These are phyloP conservation scores for Neosalanx taihuensis DNA, from an alignment of 2,797 vertebrate species.

Conservation along the genomic window DNA sequence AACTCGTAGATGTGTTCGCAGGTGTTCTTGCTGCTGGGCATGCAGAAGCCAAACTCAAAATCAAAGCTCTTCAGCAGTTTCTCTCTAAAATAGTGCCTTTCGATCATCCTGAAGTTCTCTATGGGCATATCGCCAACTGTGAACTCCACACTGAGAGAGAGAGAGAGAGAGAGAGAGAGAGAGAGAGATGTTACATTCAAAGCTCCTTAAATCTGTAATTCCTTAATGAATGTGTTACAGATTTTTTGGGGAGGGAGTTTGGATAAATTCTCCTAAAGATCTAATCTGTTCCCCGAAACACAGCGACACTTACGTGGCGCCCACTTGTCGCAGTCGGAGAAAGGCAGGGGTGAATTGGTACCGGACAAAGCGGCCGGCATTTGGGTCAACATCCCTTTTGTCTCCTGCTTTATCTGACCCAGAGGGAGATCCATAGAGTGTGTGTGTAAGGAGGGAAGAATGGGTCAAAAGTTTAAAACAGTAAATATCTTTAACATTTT, in stretches of 20 bases:
- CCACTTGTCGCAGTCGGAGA: constrained; percentile 90
- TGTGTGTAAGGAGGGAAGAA: constrained; percentile 39
- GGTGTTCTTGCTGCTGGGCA: constrained; percentile 97
- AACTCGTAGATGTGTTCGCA: constrained; percentile 99
- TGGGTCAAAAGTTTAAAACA: background rate
- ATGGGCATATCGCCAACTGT: constrained; percentile 94
- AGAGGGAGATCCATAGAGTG: constrained; percentile 22
- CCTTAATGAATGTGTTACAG: background rate
- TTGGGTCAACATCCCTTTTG: constrained; percentile 87
- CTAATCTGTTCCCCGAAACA: background rate
- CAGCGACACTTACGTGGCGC: constrained; percentile 89
- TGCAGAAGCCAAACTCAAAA: constrained; percentile 98
- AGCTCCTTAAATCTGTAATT: background rate
- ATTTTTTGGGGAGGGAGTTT: background rate
- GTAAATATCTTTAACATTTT: background rate
- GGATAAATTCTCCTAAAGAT: background rate
- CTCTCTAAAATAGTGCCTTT: constrained; percentile 96
- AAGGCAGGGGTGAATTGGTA: constrained; percentile 98
- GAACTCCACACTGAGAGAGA: constrained; percentile 86
- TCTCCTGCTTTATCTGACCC: constrained; percentile 81
- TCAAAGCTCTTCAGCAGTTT: constrained; percentile 95
- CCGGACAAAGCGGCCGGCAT: constrained; percentile 92
- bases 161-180: background rate
- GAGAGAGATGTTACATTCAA: background rate
- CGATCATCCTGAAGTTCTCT: constrained; percentile 98